Conservation (phyloP, 2,113 vertebrate species). For the Haplotaxodon microlepis region DNA sequence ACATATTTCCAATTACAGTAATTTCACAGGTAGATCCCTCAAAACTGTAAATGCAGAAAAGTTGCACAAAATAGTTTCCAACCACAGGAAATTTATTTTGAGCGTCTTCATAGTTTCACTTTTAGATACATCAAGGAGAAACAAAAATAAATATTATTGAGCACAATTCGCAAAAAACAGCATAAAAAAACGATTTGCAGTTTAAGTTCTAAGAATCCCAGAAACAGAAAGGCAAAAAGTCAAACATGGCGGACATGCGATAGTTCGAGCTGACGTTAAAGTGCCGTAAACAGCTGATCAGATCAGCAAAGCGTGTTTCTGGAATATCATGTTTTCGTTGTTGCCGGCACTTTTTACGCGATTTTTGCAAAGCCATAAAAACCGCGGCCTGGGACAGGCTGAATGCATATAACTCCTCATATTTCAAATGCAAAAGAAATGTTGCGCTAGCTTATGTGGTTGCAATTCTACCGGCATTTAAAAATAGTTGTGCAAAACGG, state of each 20-base stretch:
- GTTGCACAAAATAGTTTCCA: neutral
- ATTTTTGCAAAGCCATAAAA: neutral
- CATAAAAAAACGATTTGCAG: neutral
- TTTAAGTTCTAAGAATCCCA: neutral
- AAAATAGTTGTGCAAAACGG: neutral
- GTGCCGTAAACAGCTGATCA: neutral
- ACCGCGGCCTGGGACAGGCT: neutral
- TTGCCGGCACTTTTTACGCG: rapidly evolving
- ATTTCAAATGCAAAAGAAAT: neutral
- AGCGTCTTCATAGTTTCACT: neutral
- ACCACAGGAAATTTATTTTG: neutral
- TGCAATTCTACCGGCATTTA: neutral
- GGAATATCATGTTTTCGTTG: neutral
- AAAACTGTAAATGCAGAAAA: neutral
- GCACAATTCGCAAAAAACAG: neutral
- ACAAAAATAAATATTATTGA: neutral
- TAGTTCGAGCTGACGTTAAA: neutral
- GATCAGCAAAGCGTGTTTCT: neutral
- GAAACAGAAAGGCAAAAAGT: neutral
- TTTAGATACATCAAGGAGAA: neutral
- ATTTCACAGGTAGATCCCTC: neutral
- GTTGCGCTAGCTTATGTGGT: neutral
- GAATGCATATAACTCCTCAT: neutral
- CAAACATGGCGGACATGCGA: neutral
- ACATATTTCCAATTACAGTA: neutral